These are phyloP conservation scores for Platichthys stellatus DNA, from an alignment of 2,113 vertebrate species.

Conservation along the genomic window DNA sequence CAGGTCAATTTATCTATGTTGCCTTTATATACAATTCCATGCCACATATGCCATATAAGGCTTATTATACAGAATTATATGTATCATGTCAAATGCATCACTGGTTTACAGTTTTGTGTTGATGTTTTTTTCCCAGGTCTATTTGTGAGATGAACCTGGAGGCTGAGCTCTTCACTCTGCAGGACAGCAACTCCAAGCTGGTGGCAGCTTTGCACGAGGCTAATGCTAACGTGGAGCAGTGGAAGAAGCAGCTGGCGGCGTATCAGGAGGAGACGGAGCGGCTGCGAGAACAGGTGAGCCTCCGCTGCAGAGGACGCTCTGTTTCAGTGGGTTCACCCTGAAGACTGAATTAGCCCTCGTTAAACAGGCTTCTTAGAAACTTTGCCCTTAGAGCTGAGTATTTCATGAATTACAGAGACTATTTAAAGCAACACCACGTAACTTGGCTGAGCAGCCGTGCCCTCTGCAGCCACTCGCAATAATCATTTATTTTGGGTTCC, in stretches of 20 bases:
- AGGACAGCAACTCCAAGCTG: slow-evolving; percentile 94
- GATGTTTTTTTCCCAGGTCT: slow-evolving; percentile 80
- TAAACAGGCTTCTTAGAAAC: not conserved
- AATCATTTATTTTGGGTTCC: not conserved
- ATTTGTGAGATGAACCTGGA: slow-evolving; percentile 97
- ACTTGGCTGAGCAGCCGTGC: too few relatives aligned
- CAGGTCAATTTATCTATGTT: not conserved
- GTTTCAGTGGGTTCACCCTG: not conserved
- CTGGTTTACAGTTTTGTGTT: not conserved
- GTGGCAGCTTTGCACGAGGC: slow-evolving; percentile 93
- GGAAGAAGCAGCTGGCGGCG: slow-evolving; percentile 94
- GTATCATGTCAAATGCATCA: not conserved
- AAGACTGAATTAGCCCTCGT: not conserved
- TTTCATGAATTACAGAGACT: not conserved
- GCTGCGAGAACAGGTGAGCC: slow-evolving; percentile 88
- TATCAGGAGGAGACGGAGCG: slow-evolving; percentile 92
- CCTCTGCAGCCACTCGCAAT: not conserved
- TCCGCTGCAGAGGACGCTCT: not conserved
- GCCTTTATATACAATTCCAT: not conserved
- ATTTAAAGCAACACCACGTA: not conserved
- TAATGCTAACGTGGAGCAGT: slow-evolving; percentile 92
- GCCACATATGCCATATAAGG: not conserved
- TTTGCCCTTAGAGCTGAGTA: not conserved
- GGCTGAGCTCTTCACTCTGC: slow-evolving; percentile 93
- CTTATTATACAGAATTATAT: not conserved